Conservation (phyloP, 1,140 invertebrate species). For the Drosophila jambulina region DNA sequence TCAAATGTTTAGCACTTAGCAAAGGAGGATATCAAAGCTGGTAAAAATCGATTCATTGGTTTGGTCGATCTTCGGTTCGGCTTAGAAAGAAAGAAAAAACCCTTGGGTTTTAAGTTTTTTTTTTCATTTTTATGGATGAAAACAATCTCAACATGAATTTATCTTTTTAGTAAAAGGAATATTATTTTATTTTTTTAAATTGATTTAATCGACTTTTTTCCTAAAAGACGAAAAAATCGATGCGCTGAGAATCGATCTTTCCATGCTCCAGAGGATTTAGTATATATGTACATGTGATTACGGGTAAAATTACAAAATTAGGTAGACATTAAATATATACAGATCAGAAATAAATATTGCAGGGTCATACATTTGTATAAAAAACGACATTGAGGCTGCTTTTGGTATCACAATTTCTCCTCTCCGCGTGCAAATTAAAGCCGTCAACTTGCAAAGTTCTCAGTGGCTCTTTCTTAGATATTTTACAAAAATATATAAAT, state of each 20-base stretch:
- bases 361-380: slow-evolving; percentile 12
- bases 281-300: slow-evolving; percentile 53
- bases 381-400: slow-evolving; percentile 54
- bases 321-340: slow-evolving; percentile 31
- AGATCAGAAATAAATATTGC: slow-evolving; percentile 51
- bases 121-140: no score
- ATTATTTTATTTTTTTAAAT: background rate
- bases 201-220: background rate
- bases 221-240: background rate
- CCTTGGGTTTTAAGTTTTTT: no score
- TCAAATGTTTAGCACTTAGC: slow-evolving; percentile 22
- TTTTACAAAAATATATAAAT: slow-evolving; percentile 59
- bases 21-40: slow-evolving; percentile 3
- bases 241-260: background rate
- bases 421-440: slow-evolving; percentile 38
- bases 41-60: background rate
- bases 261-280: background rate
- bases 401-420: slow-evolving; percentile 68
- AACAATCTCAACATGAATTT: background rate
- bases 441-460: slow-evolving; percentile 61
- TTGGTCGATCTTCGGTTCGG: background rate
- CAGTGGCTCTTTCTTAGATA: slow-evolving; percentile 59
- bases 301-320: slow-evolving; percentile 27
- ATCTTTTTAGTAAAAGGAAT: background rate
- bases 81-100: background rate